phyloP scores from a whole-genome alignment of 2,113 vertebrate species.

The Taxidea taxus region DNA sequence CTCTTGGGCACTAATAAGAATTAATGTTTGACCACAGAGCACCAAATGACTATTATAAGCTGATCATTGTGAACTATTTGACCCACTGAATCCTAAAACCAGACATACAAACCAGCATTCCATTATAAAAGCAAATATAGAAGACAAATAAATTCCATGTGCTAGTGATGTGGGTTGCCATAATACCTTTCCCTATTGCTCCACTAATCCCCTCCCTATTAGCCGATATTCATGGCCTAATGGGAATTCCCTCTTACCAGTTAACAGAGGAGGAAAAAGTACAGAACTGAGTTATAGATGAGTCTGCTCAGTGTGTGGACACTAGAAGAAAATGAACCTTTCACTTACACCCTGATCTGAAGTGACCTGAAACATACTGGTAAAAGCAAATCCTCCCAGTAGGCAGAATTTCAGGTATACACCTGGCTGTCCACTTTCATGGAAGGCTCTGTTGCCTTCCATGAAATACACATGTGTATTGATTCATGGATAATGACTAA shows the following conservation, averaged over 20 bases:
- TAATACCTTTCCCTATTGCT: background rate
- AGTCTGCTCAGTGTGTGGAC: background rate
- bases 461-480: background rate
- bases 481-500: background rate
- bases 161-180: background rate
- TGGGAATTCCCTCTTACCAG: background rate
- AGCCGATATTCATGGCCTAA: background rate
- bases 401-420: background rate
- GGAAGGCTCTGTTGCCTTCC: too few species aligned
- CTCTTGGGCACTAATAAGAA: background rate
- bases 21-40: background rate
- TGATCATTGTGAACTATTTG: background rate
- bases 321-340: background rate
- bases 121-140: background rate
- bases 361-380: background rate
- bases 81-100: background rate
- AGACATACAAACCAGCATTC: background rate
- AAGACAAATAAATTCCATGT: background rate
- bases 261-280: background rate
- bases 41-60: background rate
- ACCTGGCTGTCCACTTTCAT: background rate
- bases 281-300: background rate
- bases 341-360: background rate
- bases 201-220: background rate
- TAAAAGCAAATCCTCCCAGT: background rate